Evolutionary conservation across 1,140 invertebrate genomes (phyloP).

Genomic region (Zaprionus inermis): DNA sequence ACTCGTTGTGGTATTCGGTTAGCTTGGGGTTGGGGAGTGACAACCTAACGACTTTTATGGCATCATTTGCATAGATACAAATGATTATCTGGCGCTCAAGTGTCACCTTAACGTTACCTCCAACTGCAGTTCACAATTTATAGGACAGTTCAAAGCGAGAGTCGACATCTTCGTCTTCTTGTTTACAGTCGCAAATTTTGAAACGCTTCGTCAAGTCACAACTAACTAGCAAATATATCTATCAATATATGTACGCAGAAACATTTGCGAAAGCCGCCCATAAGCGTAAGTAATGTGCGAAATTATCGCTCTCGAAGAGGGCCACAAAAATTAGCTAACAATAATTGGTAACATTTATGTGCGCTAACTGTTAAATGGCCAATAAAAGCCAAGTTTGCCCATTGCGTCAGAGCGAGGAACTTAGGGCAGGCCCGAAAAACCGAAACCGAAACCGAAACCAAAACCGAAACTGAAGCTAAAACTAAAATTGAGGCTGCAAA

Average conservation of each 20-base stretch:
- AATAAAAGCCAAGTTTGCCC: constrained; percentile 56
- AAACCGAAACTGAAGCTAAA: constrained; percentile 15
- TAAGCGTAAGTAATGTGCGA: constrained; percentile 29
- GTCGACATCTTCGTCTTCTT: not conserved
- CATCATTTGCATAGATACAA: constrained; percentile 7
- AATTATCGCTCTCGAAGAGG: constrained; percentile 28
- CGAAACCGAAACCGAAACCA: constrained; percentile 2
- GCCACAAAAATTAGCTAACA: constrained; percentile 69
- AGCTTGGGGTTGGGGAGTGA: not conserved
- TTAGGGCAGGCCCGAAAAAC: constrained; percentile 6
- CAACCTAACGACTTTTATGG: not conserved
- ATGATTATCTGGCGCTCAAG: constrained; percentile 11
- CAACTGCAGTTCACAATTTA: constrained; percentile 16
- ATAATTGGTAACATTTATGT: constrained; percentile 77
- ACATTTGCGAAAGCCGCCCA: constrained; percentile 17
- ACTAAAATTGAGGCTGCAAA: constrained; percentile 12
- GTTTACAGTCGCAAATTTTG: too few relatives aligned
- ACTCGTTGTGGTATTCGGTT: too few relatives aligned
- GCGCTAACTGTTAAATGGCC: constrained; percentile 76
- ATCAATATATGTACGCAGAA: constrained; percentile 1
- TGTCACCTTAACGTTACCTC: constrained; percentile 1
- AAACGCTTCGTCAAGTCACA: not conserved
- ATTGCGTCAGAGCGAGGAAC: constrained; percentile 67
- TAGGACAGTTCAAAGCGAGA: constrained; percentile 5
- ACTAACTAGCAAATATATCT: not conserved